Conservation (phyloP, 2,888 invertebrate genomes). For the Lottia scabra region DNA sequence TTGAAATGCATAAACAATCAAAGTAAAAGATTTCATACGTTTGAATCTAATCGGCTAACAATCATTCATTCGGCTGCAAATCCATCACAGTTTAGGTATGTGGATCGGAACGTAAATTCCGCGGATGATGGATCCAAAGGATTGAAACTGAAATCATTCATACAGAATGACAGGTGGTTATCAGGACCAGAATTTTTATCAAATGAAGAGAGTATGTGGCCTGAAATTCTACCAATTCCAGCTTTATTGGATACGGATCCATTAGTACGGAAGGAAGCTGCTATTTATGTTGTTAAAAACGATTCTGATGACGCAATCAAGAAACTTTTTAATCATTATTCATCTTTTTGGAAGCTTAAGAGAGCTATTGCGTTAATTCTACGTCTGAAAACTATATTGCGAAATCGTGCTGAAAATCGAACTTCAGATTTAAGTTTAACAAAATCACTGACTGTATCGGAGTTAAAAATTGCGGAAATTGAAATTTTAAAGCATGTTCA, state of each 20-base stretch:
- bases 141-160: too few species aligned
- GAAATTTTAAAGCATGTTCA: neutral
- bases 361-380: neutral
- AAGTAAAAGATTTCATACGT: neutral
- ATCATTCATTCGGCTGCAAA: neutral
- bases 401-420: too few species aligned
- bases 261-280: neutral
- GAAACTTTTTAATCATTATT: neutral
- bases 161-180: too few species aligned
- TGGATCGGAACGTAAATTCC: neutral
- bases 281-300: neutral
- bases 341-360: neutral
- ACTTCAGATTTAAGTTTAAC: too few species aligned
- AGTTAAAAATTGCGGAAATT: neutral
- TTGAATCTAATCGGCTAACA: neutral
- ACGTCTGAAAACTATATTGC: neutral
- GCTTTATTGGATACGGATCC: neutral
- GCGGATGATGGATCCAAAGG: too few species aligned
- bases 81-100: neutral
- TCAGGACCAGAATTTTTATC: neutral
- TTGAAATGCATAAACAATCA: neutral
- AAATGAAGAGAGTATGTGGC: neutral
- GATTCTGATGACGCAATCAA: neutral
- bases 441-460: neutral
- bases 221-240: neutral